Conservation (phyloP, 2,888 invertebrate genomes). For the Oligia fasciuncula region DNA sequence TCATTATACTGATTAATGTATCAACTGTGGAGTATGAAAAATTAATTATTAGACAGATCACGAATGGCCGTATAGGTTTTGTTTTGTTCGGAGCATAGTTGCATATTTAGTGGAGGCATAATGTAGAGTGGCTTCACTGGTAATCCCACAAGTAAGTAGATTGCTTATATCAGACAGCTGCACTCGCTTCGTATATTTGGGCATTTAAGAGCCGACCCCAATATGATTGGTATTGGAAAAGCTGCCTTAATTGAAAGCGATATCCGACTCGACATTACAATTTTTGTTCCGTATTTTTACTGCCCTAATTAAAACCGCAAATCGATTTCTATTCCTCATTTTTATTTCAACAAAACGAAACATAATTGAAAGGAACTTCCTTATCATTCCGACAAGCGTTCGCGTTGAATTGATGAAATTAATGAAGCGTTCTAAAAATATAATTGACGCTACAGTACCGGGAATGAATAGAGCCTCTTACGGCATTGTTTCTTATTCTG, state of each 20-base stretch:
- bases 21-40: not conserved
- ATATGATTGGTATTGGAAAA: constrained; percentile 17
- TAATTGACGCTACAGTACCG: constrained; percentile 33
- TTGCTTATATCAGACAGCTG: constrained; percentile 14
- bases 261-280: not conserved
- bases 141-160: constrained; percentile 12
- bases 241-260: constrained; percentile 18
- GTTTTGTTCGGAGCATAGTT: not conserved
- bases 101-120: constrained; percentile 15
- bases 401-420: constrained; percentile 34
- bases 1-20: not conserved
- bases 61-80: not conserved
- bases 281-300: not conserved
- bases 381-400: constrained; percentile 16
- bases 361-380: constrained; percentile 41
- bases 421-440: constrained; percentile 52
- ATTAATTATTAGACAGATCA: constrained; percentile 2
- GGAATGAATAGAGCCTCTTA: constrained; percentile 49
- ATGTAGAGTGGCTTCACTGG: constrained; percentile 1
- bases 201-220: not conserved
- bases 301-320: not conserved
- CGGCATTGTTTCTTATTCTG: constrained; percentile 55
- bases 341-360: not conserved
- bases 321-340: not conserved
- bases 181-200: constrained; percentile 19